A percentile compares a stretch with the other conserved stretches of the same genome.
These are phyloP conservation scores for Troides aeacus DNA, from an alignment of 2,888 invertebrate genomes.

Conservation along the genomic window DNA sequence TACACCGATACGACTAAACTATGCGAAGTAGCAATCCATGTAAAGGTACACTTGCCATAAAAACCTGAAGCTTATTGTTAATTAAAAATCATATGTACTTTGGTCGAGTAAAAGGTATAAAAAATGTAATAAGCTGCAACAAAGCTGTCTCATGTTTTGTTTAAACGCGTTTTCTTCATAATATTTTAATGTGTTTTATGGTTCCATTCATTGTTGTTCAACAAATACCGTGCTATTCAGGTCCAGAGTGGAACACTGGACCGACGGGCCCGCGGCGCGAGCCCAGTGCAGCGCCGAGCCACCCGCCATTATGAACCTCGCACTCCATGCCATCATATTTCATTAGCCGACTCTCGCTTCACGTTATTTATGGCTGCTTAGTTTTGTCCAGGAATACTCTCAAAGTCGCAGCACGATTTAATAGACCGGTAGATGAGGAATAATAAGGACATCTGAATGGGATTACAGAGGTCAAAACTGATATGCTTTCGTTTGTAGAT, in stretches of 20 bases:
- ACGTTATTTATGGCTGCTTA: slow-evolving; percentile 70
- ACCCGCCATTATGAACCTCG: slow-evolving; percentile 58
- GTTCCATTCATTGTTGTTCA: slow-evolving; percentile 23
- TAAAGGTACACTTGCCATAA: neutral
- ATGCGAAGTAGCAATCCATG: neutral
- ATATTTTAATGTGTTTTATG: slow-evolving; percentile 24
- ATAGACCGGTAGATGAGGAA: slow-evolving; percentile 52
- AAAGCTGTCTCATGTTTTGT: slow-evolving; percentile 1
- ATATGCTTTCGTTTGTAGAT: neutral
- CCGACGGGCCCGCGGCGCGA: slow-evolving; percentile 20
- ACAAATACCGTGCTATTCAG: slow-evolving; percentile 15
- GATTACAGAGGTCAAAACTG: slow-evolving; percentile 37
- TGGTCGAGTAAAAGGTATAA: neutral
- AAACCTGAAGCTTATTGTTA: neutral
- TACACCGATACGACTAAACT: neutral
- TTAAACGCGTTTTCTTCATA: slow-evolving; percentile 7
- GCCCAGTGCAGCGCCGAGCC: slow-evolving; percentile 43
- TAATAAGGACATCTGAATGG: slow-evolving; percentile 68
- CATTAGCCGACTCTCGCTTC: slow-evolving; percentile 69
- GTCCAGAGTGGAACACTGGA: slow-evolving; percentile 6
- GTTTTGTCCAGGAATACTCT: slow-evolving; percentile 64
- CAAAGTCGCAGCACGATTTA: slow-evolving; percentile 55
- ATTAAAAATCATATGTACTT: neutral
- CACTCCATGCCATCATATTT: slow-evolving; percentile 65
- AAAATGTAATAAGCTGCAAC: neutral